These are phyloP conservation scores for Lithobius niger DNA, from an alignment of 1,140 invertebrate genomes.

Conservation along the genomic window DNA sequence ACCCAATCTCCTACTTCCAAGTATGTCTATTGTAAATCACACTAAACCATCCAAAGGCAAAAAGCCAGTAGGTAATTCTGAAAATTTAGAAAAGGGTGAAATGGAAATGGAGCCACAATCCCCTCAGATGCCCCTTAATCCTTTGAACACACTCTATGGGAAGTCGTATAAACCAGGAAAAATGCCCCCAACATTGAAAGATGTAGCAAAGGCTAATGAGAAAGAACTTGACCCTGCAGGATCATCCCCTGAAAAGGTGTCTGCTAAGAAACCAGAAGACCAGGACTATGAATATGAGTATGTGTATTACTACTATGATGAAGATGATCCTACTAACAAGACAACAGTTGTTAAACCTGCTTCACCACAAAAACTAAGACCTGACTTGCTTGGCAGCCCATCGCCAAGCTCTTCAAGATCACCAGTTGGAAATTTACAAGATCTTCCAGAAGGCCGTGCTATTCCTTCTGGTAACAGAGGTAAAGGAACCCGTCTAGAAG, in stretches of 20 bases:
- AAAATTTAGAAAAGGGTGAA: too few relatives aligned
- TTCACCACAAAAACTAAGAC: background rate
- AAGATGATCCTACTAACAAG: constrained; percentile 1
- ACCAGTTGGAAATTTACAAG: background rate
- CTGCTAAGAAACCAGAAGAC: background rate
- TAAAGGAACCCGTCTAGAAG: background rate
- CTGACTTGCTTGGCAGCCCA: background rate
- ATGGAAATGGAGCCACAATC: background rate
- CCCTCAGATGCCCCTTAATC: background rate
- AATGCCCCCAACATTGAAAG: background rate
- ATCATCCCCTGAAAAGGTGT: background rate
- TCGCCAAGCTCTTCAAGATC: background rate
- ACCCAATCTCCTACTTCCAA: background rate
- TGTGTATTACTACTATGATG: constrained; percentile 6
- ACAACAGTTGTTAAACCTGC: background rate
- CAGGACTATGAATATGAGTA: constrained; percentile 11
- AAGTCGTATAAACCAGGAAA: constrained; percentile 1
- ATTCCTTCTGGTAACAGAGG: background rate
- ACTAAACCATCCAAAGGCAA: background rate
- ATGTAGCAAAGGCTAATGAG: background rate
- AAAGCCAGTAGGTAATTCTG: too few relatives aligned
- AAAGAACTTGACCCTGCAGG: constrained; percentile 6
- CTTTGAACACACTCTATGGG: background rate
- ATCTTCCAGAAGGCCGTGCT: background rate
- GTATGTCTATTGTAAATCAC: background rate